Evolutionary conservation across 2,797 vertebrate species (phyloP).

Genomic region (Artibeus jamaicensis): DNA sequence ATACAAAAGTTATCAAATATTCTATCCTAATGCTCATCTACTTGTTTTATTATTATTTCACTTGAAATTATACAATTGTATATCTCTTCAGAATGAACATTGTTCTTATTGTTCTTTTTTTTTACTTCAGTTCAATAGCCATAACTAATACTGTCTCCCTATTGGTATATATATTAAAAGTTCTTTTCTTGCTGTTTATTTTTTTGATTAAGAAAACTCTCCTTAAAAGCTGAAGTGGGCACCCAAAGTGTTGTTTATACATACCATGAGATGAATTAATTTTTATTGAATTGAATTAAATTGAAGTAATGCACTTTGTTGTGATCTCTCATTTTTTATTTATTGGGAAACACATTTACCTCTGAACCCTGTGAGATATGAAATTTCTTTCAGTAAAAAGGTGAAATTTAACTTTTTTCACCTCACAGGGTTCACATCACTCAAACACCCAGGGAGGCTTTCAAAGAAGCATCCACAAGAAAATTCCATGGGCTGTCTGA

Average conservation of each 20-base stretch:
- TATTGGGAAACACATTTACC: constrained; percentile 18
- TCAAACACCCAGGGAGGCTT: constrained; percentile 53
- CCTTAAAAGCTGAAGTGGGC: not conserved
- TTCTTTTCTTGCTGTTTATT: not conserved
- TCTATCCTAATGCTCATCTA: not conserved
- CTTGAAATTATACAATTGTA: not conserved
- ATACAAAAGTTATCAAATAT: not conserved
- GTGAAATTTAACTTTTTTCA: constrained; percentile 52
- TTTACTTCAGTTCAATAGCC: not conserved
- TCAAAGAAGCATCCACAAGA: constrained; percentile 45
- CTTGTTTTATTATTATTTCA: not conserved
- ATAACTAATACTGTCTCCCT: not conserved
- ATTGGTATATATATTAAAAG: not conserved
- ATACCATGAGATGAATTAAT: not conserved
- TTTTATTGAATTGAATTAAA: not conserved
- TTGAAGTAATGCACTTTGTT: not conserved
- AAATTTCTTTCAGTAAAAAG: constrained; percentile 49
- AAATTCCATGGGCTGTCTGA: constrained; percentile 35
- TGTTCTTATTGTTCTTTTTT: not conserved
- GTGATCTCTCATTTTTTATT: constrained; percentile 14
- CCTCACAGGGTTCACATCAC: constrained; percentile 45
- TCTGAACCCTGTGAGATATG: not conserved
- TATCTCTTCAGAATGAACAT: too few species aligned
- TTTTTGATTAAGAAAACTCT: not conserved
- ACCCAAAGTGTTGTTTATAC: not conserved